phyloP scores from a whole-genome alignment of 2,113 vertebrate genomes.

The Lepisosteus oculatus region DNA sequence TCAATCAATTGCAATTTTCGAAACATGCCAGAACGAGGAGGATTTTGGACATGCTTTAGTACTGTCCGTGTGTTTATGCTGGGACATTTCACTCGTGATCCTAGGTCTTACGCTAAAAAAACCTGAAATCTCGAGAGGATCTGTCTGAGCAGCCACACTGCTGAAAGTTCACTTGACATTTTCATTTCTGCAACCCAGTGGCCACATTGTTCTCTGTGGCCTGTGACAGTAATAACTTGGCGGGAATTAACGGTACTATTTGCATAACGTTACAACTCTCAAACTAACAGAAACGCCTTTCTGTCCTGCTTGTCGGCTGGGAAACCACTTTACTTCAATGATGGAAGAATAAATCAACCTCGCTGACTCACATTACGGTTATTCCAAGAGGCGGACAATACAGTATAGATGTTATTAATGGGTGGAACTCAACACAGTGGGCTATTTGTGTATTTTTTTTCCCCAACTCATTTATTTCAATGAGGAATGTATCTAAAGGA shows the following conservation, averaged over 20 bases:
- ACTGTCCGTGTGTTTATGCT: too few species aligned
- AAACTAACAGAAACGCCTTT: constrained; percentile 12
- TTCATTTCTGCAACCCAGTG: too few species aligned
- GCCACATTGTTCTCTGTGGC: too few species aligned
- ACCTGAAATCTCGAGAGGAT: too few species aligned
- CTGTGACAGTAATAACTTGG: too few species aligned
- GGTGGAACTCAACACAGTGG: constrained; percentile 20
- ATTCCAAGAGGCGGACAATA: not conserved
- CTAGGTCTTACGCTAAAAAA: too few species aligned
- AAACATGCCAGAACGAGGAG: too few species aligned
- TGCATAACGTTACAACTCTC: constrained; percentile 2
- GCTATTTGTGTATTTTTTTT: not conserved
- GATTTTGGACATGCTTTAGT: too few species aligned
- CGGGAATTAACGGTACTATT: not conserved
- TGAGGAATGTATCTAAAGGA: constrained; percentile 19
- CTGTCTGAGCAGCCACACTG: too few species aligned
- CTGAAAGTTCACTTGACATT: too few species aligned
- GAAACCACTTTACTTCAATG: not conserved
- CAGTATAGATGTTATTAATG: constrained; percentile 1
- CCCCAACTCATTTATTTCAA: constrained; percentile 14
- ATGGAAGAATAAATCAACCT: not conserved
- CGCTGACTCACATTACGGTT: not conserved
- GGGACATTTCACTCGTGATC: too few species aligned
- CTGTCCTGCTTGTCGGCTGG: not conserved
- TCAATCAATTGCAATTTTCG: too few species aligned